These are phyloP conservation scores for Iguana delicatissima DNA, from an alignment of 2,797 vertebrate species.

Conservation along the genomic window DNA sequence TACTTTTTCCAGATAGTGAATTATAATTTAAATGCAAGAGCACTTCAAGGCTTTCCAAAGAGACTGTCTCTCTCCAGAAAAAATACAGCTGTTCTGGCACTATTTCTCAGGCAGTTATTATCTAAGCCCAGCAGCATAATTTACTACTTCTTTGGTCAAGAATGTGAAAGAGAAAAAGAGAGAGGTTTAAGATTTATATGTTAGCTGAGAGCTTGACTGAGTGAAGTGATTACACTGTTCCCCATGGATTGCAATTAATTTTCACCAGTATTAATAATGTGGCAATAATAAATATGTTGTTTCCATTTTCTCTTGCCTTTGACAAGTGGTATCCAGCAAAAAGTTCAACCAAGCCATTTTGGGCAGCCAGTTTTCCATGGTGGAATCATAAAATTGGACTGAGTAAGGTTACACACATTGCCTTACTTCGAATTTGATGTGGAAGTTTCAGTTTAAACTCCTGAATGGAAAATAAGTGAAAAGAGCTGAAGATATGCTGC, in stretches of 20 bases:
- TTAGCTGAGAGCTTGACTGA: neutral
- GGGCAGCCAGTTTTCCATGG: neutral
- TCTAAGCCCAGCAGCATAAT: constrained; percentile 41
- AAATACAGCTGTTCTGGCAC: neutral
- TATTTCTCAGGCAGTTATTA: constrained; percentile 39
- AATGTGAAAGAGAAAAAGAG: neutral
- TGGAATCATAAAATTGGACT: neutral
- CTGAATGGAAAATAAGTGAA: neutral
- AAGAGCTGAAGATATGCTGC: neutral
- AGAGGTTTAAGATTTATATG: neutral
- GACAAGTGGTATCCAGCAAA: constrained; percentile 25
- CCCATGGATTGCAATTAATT: constrained; percentile 18
- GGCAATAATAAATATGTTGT: neutral
- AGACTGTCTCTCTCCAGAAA: constrained; percentile 22
- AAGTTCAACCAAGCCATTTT: neutral
- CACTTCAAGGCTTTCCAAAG: constrained; percentile 1
- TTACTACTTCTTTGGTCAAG: constrained; percentile 2
- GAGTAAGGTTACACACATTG: neutral
- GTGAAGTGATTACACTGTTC: neutral
- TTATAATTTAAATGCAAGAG: neutral
- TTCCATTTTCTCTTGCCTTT: constrained; percentile 22
- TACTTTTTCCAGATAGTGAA: neutral
- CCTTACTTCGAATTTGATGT: neutral
- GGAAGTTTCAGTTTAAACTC: neutral
- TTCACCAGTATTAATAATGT: constrained; percentile 35